A percentile compares a stretch with the other conserved stretches of the same genome.
Conservation (phyloP, 2,113 vertebrate genomes). For the Pampusana beccarii region DNA sequence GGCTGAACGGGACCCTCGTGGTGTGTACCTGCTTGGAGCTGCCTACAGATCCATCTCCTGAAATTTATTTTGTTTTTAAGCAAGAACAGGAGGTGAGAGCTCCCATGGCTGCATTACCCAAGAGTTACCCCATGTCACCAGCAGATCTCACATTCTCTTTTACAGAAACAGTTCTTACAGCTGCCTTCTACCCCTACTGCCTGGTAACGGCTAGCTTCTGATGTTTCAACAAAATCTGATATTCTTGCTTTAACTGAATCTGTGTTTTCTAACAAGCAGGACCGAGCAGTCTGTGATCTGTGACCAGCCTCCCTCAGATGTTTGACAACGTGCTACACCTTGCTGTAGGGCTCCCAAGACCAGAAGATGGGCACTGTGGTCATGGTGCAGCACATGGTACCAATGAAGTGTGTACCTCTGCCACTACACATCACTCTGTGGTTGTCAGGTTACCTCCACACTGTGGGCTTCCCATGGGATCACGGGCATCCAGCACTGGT, state of each 20-base stretch:
- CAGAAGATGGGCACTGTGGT: background rate
- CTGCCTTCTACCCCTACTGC: background rate
- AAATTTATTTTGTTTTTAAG: background rate
- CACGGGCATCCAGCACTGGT: background rate
- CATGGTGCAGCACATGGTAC: background rate
- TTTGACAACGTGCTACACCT: background rate
- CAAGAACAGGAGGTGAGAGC: background rate
- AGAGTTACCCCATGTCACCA: background rate
- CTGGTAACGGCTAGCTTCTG: background rate
- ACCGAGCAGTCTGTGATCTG: background rate
- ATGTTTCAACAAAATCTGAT: background rate
- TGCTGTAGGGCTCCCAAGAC: background rate
- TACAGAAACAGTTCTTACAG: background rate
- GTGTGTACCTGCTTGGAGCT: background rate
- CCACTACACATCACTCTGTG: rapidly evolving
- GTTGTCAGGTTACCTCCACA: background rate
- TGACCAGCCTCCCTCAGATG: background rate
- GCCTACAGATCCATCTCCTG: background rate
- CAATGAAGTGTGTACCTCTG: background rate
- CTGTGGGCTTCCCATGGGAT: background rate
- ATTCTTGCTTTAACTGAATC: background rate
- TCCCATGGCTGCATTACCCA: background rate
- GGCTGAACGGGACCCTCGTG: rapidly evolving
- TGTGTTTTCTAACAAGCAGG: background rate
- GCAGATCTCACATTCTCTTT: background rate